A percentile compares a stretch with the other conserved stretches of the same genome.
Evolutionary conservation across 2,113 vertebrate species (phyloP).

Genomic region (Cyanoderma ruficeps): DNA sequence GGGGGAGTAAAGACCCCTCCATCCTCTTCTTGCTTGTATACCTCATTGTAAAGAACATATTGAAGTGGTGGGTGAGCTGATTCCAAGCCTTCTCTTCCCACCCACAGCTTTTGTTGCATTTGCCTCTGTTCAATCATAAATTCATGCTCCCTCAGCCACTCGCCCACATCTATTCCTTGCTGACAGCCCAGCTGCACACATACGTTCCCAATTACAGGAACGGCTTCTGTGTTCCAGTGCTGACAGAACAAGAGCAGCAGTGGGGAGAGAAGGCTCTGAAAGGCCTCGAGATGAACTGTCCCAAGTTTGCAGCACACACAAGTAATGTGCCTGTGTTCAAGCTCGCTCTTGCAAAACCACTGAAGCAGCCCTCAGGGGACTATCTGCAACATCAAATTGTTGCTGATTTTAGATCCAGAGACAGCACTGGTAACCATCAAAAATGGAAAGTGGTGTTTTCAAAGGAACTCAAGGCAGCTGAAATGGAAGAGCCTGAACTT

Average conservation of each 20-base stretch:
- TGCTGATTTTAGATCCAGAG: not conserved
- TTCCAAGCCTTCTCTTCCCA: not conserved
- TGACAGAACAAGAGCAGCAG: not conserved
- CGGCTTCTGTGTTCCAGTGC: not conserved
- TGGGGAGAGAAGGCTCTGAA: not conserved
- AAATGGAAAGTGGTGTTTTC: not conserved
- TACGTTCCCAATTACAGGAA: not conserved
- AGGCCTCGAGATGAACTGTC: not conserved
- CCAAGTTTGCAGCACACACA: not conserved
- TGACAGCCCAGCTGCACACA: conserved; percentile 13
- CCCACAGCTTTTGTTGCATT: not conserved
- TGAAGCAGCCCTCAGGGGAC: not conserved
- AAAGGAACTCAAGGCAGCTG: not conserved
- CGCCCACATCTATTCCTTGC: not conserved
- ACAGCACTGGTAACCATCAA: not conserved
- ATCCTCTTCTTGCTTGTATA: not conserved
- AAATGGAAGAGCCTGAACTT: not conserved
- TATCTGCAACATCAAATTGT: not conserved
- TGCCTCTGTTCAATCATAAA: conserved; percentile 41
- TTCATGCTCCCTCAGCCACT: conserved; percentile 12
- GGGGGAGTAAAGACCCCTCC: not conserved
- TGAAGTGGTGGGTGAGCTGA: not conserved
- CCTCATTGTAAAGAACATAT: not conserved
- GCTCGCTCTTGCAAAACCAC: not conserved
- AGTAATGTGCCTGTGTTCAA: not conserved